phyloP scores from a whole-genome alignment of 2,888 invertebrate genomes.

The Creontiades dilutus region DNA sequence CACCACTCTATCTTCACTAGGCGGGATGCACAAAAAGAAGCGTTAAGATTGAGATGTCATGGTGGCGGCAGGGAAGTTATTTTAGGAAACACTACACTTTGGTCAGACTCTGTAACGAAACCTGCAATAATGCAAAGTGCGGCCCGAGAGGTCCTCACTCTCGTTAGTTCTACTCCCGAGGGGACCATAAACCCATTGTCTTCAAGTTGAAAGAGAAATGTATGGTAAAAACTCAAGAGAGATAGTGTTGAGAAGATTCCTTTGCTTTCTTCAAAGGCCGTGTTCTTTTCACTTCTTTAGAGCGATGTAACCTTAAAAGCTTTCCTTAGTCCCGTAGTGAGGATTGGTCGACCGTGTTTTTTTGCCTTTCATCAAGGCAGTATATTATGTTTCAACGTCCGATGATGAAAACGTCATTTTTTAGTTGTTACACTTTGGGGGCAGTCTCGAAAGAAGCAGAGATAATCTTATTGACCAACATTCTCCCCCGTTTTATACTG shows the following conservation, averaged over 20 bases:
- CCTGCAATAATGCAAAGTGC: slow-evolving; percentile 5
- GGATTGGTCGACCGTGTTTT: not conserved
- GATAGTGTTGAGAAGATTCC: slow-evolving; percentile 22
- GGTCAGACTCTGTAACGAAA: not conserved
- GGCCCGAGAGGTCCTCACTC: slow-evolving; percentile 5
- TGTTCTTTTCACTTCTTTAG: not conserved
- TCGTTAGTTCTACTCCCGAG: slow-evolving; percentile 2
- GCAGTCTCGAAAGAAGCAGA: too few species aligned
- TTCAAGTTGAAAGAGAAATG: slow-evolving; percentile 11
- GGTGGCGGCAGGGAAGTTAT: too few species aligned
- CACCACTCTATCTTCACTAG: too few species aligned
- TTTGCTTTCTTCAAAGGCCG: slow-evolving; percentile 13
- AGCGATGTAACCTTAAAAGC: slow-evolving; percentile 24
- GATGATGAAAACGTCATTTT: not conserved
- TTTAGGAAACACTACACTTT: not conserved
- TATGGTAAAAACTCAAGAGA: not conserved
- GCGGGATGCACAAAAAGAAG: too few species aligned
- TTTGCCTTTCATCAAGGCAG: not conserved
- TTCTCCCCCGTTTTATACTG: too few species aligned
- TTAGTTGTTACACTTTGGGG: not conserved
- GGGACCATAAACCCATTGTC: slow-evolving; percentile 20
- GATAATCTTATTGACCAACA: too few species aligned
- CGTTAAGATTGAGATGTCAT: too few species aligned
- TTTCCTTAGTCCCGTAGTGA: not conserved
- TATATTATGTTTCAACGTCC: not conserved